Base-by-base conservation (phyloP, 2,113 vertebrate species). In the Odontesthes bonariensis region DNA sequence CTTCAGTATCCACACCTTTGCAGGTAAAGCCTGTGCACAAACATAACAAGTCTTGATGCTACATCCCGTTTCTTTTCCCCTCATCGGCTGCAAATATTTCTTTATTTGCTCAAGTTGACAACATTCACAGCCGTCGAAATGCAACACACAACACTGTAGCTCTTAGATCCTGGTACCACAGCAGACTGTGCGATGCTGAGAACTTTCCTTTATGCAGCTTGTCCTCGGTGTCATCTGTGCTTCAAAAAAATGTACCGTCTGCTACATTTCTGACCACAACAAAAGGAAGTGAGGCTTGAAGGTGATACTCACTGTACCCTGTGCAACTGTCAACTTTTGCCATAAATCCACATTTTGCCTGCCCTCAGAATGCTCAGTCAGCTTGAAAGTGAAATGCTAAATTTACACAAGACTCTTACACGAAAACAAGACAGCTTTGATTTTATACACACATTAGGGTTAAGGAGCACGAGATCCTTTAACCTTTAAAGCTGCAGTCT, bases 181-280 rank as follows among this genome's bases (percentile, higher is more conserved):
- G 35, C 35, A 38, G 7, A 38, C 35, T 38, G 35, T 38, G 35
- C 5, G 35, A 38, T 38, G 35, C 35, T 35, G 35, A 35, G 35
- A 8, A 35, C 35, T 10, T 38, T 38, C 6, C 35, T 38, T 38
- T 8, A 10, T 10, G 10, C 35, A 38, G 35, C 1, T 38, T 38
- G 35, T 38, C 35, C 14, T 46, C 13, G 17, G 44, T 6, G 14
- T 14, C 13, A 14, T 46, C 9, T 46, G 44, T 5, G 5, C 14
- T 46, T 16, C 14, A 46, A 16, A 17, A 46, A 17, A 46, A 38
- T 10, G 35, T 8, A 38, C 10, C 3, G 67, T 65, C 54, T 73
- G 42, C 55, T 82, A 46, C 52, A 79, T 46, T 47, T 58, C 20
- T 68, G 75, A 84, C 72, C 61, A 53, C 51, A 75, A 64, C 62